These are phyloP conservation scores for Phocides pigmalion DNA, from an alignment of 1,140 invertebrate genomes.

Conservation along the genomic window DNA sequence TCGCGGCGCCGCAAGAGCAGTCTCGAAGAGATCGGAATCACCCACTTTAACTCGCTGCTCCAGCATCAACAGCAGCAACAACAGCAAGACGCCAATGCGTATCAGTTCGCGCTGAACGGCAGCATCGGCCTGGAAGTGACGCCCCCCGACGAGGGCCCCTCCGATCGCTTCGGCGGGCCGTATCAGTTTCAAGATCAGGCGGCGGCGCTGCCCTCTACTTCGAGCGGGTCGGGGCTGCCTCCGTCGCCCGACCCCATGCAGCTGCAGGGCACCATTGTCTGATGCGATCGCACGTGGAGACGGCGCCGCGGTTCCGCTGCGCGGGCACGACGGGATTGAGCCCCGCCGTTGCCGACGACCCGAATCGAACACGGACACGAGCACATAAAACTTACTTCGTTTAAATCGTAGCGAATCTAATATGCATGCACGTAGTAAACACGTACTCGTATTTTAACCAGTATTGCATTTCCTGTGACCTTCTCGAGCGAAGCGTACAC, in stretches of 20 bases:
- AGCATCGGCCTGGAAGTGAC: constrained; percentile 94
- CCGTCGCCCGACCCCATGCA: constrained; percentile 87
- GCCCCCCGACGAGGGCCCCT: constrained; percentile 89
- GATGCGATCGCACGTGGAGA: constrained; percentile 96
- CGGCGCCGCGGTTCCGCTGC: constrained; percentile 88
- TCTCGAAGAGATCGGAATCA: constrained; percentile 93
- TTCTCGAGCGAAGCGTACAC: constrained; percentile 32
- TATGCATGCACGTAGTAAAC: constrained; percentile 30
- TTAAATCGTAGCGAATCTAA: constrained; percentile 42
- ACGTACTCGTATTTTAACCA: neutral
- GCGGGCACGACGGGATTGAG: constrained; percentile 86
- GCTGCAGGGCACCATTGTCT: constrained; percentile 95
- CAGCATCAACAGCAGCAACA: constrained; percentile 86
- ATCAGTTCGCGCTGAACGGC: constrained; percentile 93
- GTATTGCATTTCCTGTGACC: constrained; percentile 38
- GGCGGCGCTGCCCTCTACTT: constrained; percentile 82
- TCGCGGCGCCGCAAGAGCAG: constrained; percentile 89
- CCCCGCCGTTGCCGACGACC: constrained; percentile 64
- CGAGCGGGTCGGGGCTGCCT: constrained; percentile 65
- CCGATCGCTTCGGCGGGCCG: constrained; percentile 81
- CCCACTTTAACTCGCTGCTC: constrained; percentile 87
- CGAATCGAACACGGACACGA: constrained; percentile 2
- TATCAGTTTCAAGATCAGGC: constrained; percentile 69
- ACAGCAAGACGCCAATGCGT: constrained; percentile 86
- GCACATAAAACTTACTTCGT: constrained; percentile 12